Percentiles rank a stretch among this genome's conserved stretches.
Evolutionary conservation across 2,797 vertebrate species (phyloP).

Genomic region (Lacerta viridis): DNA sequence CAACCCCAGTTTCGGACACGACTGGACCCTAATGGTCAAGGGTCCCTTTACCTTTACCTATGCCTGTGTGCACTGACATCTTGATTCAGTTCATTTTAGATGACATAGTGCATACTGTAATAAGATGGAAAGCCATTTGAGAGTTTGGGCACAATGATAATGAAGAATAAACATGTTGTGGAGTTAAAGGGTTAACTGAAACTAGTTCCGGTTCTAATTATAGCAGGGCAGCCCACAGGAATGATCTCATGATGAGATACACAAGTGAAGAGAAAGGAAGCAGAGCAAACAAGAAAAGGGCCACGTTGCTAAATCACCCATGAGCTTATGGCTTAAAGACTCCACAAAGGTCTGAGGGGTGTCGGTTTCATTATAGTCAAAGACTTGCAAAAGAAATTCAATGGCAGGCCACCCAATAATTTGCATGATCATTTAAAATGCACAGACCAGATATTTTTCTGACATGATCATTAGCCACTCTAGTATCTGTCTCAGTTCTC

Average conservation of each 20-base stretch:
- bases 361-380: background rate
- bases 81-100: constrained; percentile 1
- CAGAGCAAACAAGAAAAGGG: background rate
- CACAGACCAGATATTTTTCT: constrained; percentile 46
- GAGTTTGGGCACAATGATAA: background rate
- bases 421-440: background rate
- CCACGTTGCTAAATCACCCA: constrained; percentile 9
- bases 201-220: background rate
- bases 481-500: constrained; percentile 40
- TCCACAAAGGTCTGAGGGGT: background rate
- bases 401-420: constrained; percentile 21
- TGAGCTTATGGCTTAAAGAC: background rate
- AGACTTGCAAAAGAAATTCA: constrained; percentile 33
- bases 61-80: background rate
- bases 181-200: background rate
- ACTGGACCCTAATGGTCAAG: too few species aligned
- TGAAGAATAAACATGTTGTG: fast-evolving
- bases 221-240: background rate
- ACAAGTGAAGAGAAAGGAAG: background rate
- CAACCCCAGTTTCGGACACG: too few species aligned
- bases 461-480: constrained; percentile 45
- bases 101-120: background rate
- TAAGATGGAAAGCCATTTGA: fast-evolving
- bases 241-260: background rate
- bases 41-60: background rate